Base-by-base conservation (phyloP, 2,888 invertebrate genomes). In the Pheosia tremula region DNA sequence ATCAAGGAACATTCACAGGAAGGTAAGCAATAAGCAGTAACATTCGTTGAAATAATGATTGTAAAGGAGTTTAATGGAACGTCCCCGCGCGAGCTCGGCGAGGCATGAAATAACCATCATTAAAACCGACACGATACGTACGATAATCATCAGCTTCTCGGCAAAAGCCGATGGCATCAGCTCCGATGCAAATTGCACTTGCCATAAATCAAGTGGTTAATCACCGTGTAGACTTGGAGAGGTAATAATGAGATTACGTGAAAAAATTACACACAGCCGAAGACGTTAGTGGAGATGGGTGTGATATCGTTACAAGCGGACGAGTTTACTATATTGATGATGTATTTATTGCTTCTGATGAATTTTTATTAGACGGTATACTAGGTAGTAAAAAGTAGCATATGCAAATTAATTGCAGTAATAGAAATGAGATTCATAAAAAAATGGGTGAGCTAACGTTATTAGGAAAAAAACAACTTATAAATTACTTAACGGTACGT, bases 81-180 rank as follows among this genome's bases (percentile, higher is more conserved):
- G 89, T 91, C 89, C 85, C 88, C 85, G 85, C 86, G 88, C 87
- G 78, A 88, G 90, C 86, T 81, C 87, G 90, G 83, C 89, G 89
- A 88, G 87, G 90, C 90, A 88, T 90, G 89, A 90, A 91, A 92
- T 92, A 87, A 93, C 92, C 88, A 91, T 91, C 89, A 93, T 93
- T 93, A 93, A 88, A 83, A 78, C 86, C 89, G 89, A 91, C 92
- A 90, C 93, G 92, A 92, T 92, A 91, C 90, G 89, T 87, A 89
- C 88, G 91, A 92, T 93, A 92, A 92, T 92, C 88, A 91, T 90
- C 89, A 86, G 83, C 82, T 87, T 74, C 85, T 84, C 62, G 80
- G 91, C 88, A 92, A 92, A 92, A 92, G 93, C 88, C 89, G 85
- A 89, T 87, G 83, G 85, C 88, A 87, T 88, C 86, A 83, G 84